Evolutionary conservation across 2,888 invertebrate genomes (phyloP).

Genomic region (Mantis religiosa): DNA sequence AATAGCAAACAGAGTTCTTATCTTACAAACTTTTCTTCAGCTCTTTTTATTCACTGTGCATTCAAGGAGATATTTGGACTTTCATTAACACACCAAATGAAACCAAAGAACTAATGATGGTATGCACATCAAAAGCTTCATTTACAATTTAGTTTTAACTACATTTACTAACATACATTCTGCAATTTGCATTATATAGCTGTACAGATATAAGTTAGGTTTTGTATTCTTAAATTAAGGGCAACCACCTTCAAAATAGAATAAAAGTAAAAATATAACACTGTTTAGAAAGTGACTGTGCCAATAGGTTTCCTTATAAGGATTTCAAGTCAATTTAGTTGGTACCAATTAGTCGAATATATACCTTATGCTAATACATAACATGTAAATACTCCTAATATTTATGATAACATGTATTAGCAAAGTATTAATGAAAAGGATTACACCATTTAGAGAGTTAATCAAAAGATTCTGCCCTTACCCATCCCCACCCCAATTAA

Average conservation of each 20-base stretch:
- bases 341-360: background rate
- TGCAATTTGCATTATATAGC: background rate
- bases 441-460: too few relatives aligned
- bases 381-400: too few relatives aligned
- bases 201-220: background rate
- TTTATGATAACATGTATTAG: too few relatives aligned
- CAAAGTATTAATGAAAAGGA: too few relatives aligned
- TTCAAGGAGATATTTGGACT: background rate
- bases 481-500: too few relatives aligned
- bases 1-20: background rate
- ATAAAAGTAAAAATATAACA: too few relatives aligned
- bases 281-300: background rate
- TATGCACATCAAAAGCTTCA: constrained; percentile 18
- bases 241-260: background rate
- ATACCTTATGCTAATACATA: background rate
- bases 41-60: constrained; percentile 7
- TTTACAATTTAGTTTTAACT: constrained; percentile 1
- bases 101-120: background rate
- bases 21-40: background rate
- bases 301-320: background rate
- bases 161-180: background rate
- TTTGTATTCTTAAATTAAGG: background rate
- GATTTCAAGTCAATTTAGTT: background rate
- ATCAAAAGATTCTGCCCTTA: too few relatives aligned
- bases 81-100: constrained; percentile 1